Evolutionary conservation across 2,113 vertebrate species (phyloP), one percentile per base, ranked within the genome.

Genomic region (Gobius niger): DNA sequence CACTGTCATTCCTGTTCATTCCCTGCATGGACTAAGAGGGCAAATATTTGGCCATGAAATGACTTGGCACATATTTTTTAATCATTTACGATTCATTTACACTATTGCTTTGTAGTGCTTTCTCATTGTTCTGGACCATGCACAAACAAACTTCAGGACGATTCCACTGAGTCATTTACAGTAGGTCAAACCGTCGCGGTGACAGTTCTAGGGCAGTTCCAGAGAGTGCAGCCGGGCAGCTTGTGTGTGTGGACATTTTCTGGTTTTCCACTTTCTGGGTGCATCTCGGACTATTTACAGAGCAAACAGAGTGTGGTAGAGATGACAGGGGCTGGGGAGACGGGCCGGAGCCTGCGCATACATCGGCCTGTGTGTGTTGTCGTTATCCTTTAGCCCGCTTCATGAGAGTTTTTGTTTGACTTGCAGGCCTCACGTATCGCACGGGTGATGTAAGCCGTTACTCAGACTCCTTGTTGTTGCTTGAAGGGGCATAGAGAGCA

Each of bases 211-310:
- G 14, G 44, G 3, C 2, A 61, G 12, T 44, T 7, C 47, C 16
- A 16, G 50, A 52, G 16, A 16, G 5, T 16, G 16, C 8, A n/a
- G 15, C n/a, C 7, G 18, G 12, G 12, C 10, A 8, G 53, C 53
- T 24, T 7, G 24, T n/a, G 1, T 52, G 44, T 57, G 54, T 14
- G 11, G 54, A 40, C 8, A 11, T n/a, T 49, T 50, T 18, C 64
- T 53, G 53, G 19, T 74, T 73, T 57, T 61, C 61, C 54, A 24
- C 60, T 80, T 42, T 75, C 19, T n/a, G 7, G 67, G 67, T 63
- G 16, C 73, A 64, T 68, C 52, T 65, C 8, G 19, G 68, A 53
- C 7, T 84, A 68, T 88, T 78, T 83, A 61, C 65, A 72, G 70
- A 70, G 69, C 72, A 77, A 80, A 85, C 78, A 78, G 57, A 52